Evolutionary conservation across 2,888 invertebrate genomes (phyloP), one percentile per base, ranked within the genome.

Genomic region (Mylabris sibirica): DNA sequence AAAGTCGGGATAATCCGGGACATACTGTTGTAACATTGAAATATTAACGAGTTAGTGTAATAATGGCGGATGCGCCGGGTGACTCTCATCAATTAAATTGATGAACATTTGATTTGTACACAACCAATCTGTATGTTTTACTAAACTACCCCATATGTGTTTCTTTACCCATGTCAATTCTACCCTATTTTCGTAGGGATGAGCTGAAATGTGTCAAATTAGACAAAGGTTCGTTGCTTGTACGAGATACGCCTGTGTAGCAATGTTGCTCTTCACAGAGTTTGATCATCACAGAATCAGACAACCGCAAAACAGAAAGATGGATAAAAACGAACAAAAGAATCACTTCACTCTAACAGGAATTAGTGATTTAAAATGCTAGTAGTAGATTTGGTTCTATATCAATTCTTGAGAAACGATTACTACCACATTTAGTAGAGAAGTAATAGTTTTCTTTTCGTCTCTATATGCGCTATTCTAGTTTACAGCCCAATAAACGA

Each of bases 21-120:
- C n/a, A n/a, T n/a, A n/a, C n/a, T n/a, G n/a, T n/a, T n/a, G n/a
- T n/a, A n/a, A n/a, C n/a, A n/a, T n/a, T n/a, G n/a, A n/a, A 30
- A 30, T 30, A 30, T 8, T 30, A 3, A 30, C 30, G 30, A 30
- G 8, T 30, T 38, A 22, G 8, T 59, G 14, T 30, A 59, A 5
- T 30, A 30, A 60, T 60, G 60, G 60, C 26, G 60, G 60, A 60
- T n/a, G 60, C 60, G 60, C 60, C 24, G 60, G 60, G 11, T 11
- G 30, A 26, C 8, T 8, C 35, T 35, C 35, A 11, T 11, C 2
- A 14, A 14, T n/a, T n/a, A n/a, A 41, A 41, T n/a, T 41, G 41
- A 41, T 41, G 41, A 44, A 38, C 2, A 44, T n/a, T n/a, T 44
- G 44, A 12, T 12, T 38, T 12, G 12, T 38, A 14, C 38, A 3